Conservation (phyloP, 2,888 invertebrate species). For the Neoitamus cyanurus region DNA sequence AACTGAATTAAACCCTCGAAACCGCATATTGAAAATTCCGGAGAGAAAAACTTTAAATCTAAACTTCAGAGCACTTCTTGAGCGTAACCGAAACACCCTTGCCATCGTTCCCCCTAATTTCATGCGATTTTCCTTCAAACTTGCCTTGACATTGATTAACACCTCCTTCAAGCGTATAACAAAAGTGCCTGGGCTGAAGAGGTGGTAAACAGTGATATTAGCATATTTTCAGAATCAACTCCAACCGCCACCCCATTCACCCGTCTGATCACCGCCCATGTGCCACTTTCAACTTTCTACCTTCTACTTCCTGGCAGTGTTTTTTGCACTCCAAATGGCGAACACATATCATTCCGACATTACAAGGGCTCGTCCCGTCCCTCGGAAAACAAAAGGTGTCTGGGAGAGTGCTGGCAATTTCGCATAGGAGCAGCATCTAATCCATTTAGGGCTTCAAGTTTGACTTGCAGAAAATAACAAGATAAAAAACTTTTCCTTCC, state of each 20-base stretch:
- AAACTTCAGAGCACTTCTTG: background rate
- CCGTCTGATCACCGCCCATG: background rate
- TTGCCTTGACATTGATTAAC: background rate
- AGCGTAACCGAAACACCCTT: background rate
- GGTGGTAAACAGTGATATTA: background rate
- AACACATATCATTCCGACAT: constrained; percentile 25
- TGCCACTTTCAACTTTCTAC: background rate
- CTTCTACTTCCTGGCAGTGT: background rate
- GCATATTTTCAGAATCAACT: background rate
- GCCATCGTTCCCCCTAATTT: background rate
- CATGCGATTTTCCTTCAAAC: background rate
- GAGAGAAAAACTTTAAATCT: background rate
- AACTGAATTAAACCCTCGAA: too few relatives aligned
- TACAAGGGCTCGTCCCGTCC: background rate
- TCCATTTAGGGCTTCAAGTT: constrained; percentile 37
- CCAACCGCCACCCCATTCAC: background rate
- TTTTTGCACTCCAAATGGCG: background rate
- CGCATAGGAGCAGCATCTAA: constrained; percentile 25
- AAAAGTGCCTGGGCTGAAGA: background rate
- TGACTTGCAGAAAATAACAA: constrained; percentile 40
- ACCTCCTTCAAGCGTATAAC: background rate
- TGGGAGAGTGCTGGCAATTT: background rate
- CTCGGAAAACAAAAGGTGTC: background rate
- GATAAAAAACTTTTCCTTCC: constrained; percentile 38
- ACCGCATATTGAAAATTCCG: too few relatives aligned